These are phyloP conservation scores for Tachysurus fulvidraco DNA, from an alignment of 2,113 vertebrate genomes.

Conservation along the genomic window DNA sequence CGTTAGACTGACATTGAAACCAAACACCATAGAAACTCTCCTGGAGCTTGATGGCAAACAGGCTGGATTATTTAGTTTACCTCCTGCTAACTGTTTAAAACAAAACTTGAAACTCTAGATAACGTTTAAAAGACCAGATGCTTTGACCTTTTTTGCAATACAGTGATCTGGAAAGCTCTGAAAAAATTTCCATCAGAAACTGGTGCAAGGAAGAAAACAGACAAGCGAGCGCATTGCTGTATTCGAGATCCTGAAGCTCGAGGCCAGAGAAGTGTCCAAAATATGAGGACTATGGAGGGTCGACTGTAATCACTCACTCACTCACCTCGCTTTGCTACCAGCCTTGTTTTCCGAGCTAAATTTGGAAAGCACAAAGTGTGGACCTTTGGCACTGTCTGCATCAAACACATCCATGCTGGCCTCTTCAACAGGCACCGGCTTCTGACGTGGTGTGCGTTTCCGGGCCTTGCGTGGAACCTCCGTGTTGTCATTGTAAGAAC, in stretches of 20 bases:
- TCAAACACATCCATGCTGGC: constrained; percentile 98
- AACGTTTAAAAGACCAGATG: not conserved
- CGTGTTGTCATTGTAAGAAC: constrained; percentile 98
- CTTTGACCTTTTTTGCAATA: not conserved
- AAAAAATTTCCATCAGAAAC: not conserved
- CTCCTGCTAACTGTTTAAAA: not conserved
- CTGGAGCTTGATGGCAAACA: not conserved
- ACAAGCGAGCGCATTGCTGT: not conserved
- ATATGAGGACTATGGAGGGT: not conserved
- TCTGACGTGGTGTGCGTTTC: constrained; percentile 95
- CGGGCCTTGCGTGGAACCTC: constrained; percentile 98
- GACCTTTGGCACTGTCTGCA: constrained; percentile 98
- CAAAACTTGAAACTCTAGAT: not conserved
- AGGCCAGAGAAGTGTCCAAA: not conserved
- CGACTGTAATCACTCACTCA: not conserved
- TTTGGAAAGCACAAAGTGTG: constrained; percentile 98
- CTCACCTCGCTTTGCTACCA: constrained; percentile 88
- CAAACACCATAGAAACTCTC: not conserved
- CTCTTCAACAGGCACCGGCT: constrained; percentile 77
- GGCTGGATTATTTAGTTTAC: constrained; percentile 12
- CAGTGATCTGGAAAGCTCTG: not conserved
- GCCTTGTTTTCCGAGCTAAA: constrained; percentile 92
- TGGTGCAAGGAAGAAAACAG: not conserved
- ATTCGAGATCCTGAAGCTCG: not conserved
- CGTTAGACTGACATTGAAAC: not conserved